Conservation (phyloP, 2,113 vertebrate species). For the Esox niger region DNA sequence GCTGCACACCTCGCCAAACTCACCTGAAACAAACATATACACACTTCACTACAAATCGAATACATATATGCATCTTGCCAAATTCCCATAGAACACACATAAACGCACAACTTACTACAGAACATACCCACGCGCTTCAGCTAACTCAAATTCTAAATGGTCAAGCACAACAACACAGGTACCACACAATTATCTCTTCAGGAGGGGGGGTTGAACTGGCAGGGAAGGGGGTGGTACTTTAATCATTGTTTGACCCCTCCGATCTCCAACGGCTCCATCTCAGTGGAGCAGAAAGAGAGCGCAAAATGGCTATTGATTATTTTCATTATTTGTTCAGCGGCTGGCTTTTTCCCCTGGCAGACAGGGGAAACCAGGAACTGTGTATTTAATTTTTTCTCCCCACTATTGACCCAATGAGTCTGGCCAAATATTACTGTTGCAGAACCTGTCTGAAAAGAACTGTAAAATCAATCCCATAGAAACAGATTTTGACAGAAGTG, state of each 20-base stretch:
- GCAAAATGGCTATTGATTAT: slow-evolving; percentile 68
- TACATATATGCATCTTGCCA: not conserved
- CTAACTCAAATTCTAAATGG: not conserved
- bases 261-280: slow-evolving; percentile 43
- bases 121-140: not conserved
- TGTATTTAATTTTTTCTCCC: slow-evolving; percentile 28
- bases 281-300: slow-evolving; percentile 46
- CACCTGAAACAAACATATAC: slow-evolving; percentile 71
- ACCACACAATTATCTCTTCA: too few species aligned
- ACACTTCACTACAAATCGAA: slow-evolving; percentile 4
- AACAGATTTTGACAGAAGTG: not conserved
- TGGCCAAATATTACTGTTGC: slow-evolving; percentile 22
- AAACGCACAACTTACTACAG: not conserved
- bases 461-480: not conserved
- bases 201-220: slow-evolving; percentile 3
- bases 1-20: slow-evolving; percentile 96
- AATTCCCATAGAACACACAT: not conserved
- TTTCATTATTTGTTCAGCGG: slow-evolving; percentile 71
- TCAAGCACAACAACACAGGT: not conserved
- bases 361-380: slow-evolving; percentile 41
- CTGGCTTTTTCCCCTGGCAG: slow-evolving; percentile 51
- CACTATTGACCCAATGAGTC: slow-evolving; percentile 16
- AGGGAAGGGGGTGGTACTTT: slow-evolving; percentile 33
- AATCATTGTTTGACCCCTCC: slow-evolving; percentile 60
- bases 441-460: not conserved